Conservation (phyloP, 2,113 vertebrate species). For the Lagopus muta region DNA sequence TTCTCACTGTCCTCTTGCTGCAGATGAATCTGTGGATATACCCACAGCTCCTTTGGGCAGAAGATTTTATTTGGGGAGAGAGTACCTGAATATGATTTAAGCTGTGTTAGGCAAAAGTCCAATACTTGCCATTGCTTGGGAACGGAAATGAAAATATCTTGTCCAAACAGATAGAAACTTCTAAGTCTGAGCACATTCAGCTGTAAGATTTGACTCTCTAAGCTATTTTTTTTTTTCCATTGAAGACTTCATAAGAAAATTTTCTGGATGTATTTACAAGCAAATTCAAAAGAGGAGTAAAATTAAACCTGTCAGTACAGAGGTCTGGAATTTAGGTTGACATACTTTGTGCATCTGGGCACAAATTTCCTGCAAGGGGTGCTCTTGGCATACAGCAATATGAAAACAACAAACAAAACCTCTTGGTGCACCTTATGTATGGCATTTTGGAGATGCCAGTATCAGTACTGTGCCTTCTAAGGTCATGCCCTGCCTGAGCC, state of each 20-base stretch:
- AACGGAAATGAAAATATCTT: background rate
- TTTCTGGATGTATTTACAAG: background rate
- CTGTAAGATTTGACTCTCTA: background rate
- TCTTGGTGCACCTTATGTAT: background rate
- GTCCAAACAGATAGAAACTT: background rate
- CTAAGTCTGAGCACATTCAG: no score
- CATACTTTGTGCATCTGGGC: no score
- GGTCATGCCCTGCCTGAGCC: no score
- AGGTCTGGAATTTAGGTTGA: background rate
- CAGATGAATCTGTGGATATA: background rate
- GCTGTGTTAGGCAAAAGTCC: background rate
- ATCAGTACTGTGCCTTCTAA: background rate
- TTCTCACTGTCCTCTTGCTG: rapidly evolving
- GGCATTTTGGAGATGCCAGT: background rate
- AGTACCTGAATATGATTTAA: rapidly evolving
- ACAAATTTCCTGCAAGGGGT: background rate
- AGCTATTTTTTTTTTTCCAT: background rate
- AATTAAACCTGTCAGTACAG: background rate
- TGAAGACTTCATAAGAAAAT: background rate
- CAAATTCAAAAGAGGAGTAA: background rate
- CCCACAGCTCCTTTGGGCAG: background rate
- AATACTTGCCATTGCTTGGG: rapidly evolving
- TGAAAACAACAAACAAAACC: background rate
- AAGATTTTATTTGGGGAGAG: background rate
- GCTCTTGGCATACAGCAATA: no score